Base-by-base conservation (phyloP, 2,888 invertebrate genomes). In the Xylota sylvarum region DNA sequence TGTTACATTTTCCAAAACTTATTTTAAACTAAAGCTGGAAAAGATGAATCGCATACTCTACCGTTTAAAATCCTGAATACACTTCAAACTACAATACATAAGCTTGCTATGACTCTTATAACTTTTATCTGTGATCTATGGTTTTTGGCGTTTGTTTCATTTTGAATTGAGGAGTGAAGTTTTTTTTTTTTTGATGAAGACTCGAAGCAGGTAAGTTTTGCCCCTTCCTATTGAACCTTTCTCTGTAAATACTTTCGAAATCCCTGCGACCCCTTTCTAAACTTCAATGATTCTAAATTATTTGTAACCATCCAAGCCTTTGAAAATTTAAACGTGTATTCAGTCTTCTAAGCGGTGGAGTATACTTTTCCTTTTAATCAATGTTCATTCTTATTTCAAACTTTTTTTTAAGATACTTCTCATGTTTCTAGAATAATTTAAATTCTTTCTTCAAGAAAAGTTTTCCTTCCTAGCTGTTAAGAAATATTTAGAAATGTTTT, bases 1-100 rank as follows among this genome's bases (percentile, higher is more conserved):
- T 62, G 64, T 72, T 72, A 72, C 32, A 12, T 67, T 69, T 73
- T 73, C 52, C 69, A 73, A 58, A 84, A 69, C 67, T 55, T 83
- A 73, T 58, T 12, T 67, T 14, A 56, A 73, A 73, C 73, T 52
- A 73, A 52, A 62, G 73, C 79, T 74, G 73, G 67, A 84, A 55
- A 72, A 50, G 5, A 6, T 43, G 14, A 50, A 40, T 64, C 9
- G 23, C 17, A 50, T 43, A 67, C 65, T 48, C 30, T 50, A 6
- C 7, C 58, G 78, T 32, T 69, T 30, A 40, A 60, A 73, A 69
- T 40, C 72, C 7, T 62, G 50, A 78, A 43, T 72, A 50, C 64
- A 10, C 14, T 40, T 40, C 4, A 2, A 35, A 32, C 32, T 32
- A 6, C 4, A 32, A 32, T 32, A 5, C 4, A 5, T 32, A 5